Conservation (phyloP, 2,113 vertebrate species). For the Collichthys lucidus region DNA sequence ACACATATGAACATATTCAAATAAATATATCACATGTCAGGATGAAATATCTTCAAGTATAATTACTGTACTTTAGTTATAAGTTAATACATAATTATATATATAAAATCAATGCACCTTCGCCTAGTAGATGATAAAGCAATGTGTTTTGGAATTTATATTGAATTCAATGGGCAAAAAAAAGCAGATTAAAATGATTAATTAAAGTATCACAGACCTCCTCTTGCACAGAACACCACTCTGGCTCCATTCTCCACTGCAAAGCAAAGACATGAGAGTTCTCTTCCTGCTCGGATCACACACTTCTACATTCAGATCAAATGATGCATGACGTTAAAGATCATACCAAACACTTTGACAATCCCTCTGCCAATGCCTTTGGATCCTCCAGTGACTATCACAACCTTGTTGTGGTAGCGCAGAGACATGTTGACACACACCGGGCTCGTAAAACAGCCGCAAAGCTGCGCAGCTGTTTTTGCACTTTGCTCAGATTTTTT, state of each 20-base stretch:
- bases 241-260: constrained; percentile 84
- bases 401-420: constrained; percentile 83
- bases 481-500: neutral
- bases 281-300: neutral
- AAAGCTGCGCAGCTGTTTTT: neutral
- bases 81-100: neutral
- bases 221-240: constrained; percentile 84
- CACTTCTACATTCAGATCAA: neutral
- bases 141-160: neutral
- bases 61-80: neutral
- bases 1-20: neutral
- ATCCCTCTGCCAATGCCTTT: constrained; percentile 84
- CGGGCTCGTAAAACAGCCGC: neutral
- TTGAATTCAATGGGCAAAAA: neutral
- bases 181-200: too few relatives aligned
- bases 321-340: fast-evolving
- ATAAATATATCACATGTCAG: neutral
- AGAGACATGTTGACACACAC: constrained; percentile 35
- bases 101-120: too few relatives aligned
- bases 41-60: neutral
- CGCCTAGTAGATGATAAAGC: neutral
- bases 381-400: constrained; percentile 86
- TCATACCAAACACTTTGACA: constrained; percentile 82
- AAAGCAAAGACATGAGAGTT: constrained; percentile 5
- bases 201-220: constrained; percentile 68